phyloP scores from a whole-genome alignment of 2,888 invertebrate genomes.

The Bugulina stolonifera region DNA sequence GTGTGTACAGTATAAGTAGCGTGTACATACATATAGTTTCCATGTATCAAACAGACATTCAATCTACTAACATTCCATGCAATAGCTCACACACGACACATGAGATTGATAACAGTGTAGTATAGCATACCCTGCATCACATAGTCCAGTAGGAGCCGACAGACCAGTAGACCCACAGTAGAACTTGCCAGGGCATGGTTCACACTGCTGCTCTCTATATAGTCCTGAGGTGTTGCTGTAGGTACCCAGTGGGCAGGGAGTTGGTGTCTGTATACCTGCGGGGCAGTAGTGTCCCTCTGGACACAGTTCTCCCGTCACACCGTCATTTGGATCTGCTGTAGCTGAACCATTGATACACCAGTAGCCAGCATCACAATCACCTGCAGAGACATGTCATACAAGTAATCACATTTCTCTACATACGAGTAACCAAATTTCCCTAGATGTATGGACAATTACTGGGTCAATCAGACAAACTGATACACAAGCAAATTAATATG shows the following conservation, averaged over 20 bases:
- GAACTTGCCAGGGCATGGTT: constrained; percentile 31
- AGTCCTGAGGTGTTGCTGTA: constrained; percentile 34
- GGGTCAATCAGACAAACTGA: too few species aligned
- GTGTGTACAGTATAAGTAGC: too few species aligned
- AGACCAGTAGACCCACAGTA: constrained; percentile 45
- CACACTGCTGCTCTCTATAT: constrained; percentile 33
- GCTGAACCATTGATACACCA: constrained; percentile 44
- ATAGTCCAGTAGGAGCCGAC: constrained; percentile 39
- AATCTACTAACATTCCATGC: too few species aligned
- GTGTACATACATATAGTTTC: too few species aligned
- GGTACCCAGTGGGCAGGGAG: constrained; percentile 38
- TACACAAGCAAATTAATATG: too few species aligned
- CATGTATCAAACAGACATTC: too few species aligned
- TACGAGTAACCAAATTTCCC: too few species aligned
- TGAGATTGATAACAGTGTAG: background rate
- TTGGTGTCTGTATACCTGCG: constrained; percentile 36
- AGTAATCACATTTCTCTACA: too few species aligned
- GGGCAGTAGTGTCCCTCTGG: constrained; percentile 44
- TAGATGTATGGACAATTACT: too few species aligned
- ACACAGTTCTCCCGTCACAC: constrained; percentile 40
- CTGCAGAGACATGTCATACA: too few species aligned
- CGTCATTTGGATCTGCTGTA: constrained; percentile 42
- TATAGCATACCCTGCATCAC: constrained; percentile 36
- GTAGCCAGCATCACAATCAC: constrained; percentile 38
- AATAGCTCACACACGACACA: too few species aligned